Conservation (phyloP, 2,888 invertebrate species). For the Melanargia galathea region DNA sequence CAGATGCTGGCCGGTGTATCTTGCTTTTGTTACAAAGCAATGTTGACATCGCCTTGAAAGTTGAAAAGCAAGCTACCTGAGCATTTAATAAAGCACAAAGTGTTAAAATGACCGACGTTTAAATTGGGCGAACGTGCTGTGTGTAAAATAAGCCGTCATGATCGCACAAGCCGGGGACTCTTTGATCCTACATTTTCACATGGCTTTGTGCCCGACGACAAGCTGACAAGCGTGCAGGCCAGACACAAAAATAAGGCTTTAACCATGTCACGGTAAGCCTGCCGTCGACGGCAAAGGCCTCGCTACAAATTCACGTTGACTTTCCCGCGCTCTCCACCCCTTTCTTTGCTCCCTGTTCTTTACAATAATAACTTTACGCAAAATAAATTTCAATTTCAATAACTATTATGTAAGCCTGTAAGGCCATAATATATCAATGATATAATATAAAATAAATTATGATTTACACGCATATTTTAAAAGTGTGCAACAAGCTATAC, state of each 20-base stretch:
- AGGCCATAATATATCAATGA: too few species aligned
- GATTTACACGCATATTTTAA: too few species aligned
- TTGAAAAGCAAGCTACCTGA: not conserved
- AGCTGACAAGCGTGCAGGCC: slow-evolving; percentile 79
- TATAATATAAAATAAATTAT: too few species aligned
- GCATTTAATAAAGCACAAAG: slow-evolving; percentile 2
- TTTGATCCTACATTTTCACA: slow-evolving; percentile 81
- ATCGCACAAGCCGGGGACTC: slow-evolving; percentile 59
- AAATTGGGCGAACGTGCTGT: slow-evolving; percentile 20
- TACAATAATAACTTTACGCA: slow-evolving; percentile 11
- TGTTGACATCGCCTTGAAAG: slow-evolving; percentile 2
- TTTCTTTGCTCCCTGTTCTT: slow-evolving; percentile 36
- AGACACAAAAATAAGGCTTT: slow-evolving; percentile 82
- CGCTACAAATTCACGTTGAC: slow-evolving; percentile 77
- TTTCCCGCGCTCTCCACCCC: slow-evolving; percentile 58
- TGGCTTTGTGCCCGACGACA: slow-evolving; percentile 78
- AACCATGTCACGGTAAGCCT: slow-evolving; percentile 81
- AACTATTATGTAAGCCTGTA: too few species aligned
- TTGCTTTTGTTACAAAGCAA: not conserved
- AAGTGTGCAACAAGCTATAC: too few species aligned
- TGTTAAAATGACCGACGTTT: slow-evolving; percentile 21
- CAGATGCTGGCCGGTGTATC: not conserved
- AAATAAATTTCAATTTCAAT: not conserved
- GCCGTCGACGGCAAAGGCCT: slow-evolving; percentile 80
- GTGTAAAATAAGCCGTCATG: slow-evolving; percentile 26